These are phyloP conservation scores for Phodopus roborovskii DNA, from an alignment of 2,113 vertebrate genomes.

Conservation along the genomic window DNA sequence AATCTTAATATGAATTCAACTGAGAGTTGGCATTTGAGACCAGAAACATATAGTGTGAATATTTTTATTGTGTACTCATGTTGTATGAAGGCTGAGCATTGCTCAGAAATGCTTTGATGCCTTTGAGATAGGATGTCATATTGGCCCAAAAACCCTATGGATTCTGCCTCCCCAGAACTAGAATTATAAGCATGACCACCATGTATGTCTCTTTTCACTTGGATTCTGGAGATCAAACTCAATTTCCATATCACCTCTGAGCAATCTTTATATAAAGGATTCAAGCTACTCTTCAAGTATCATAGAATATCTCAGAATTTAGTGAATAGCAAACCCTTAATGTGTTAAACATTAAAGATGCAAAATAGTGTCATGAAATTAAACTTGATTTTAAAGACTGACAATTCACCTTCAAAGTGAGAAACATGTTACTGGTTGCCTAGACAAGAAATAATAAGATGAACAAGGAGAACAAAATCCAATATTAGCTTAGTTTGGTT, in stretches of 20 bases:
- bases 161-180: neutral
- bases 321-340: neutral
- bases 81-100: neutral
- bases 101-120: neutral
- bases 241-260: neutral
- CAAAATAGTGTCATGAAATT: too few relatives aligned
- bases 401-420: too few relatives aligned
- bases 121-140: neutral
- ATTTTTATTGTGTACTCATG: neutral
- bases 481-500: too few relatives aligned
- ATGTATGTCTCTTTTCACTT: neutral
- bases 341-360: neutral
- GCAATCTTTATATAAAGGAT: neutral
- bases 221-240: neutral
- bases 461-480: too few relatives aligned
- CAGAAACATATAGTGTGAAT: neutral
- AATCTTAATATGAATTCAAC: neutral
- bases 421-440: too few relatives aligned
- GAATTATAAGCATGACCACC: neutral
- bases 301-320: neutral
- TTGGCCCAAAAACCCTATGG: neutral
- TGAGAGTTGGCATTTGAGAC: slow-evolving; percentile 23
- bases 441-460: too few relatives aligned
- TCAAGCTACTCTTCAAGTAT: slow-evolving; percentile 9
- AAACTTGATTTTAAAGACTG: too few relatives aligned